Conservation (phyloP, 2,888 invertebrate species). For the Sinohyriopsis cumingii region DNA sequence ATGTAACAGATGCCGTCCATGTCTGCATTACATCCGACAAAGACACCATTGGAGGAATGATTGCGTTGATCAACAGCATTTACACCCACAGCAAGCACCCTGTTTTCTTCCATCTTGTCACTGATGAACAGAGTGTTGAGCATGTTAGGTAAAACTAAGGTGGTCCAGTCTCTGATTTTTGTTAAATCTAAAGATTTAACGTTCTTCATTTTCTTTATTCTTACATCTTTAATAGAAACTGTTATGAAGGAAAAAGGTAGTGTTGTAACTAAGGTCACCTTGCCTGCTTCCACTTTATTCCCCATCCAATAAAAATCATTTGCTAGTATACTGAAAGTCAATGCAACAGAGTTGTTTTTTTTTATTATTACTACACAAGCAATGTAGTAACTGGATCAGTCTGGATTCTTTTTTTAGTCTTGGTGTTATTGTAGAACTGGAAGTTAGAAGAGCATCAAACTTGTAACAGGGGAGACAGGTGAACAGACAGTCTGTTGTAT, state of each 20-base stretch:
- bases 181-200: neutral
- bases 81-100: constrained; percentile 57
- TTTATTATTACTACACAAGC: too few relatives aligned
- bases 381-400: too few relatives aligned
- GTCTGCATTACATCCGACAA: constrained; percentile 62
- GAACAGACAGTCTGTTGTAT: too few relatives aligned
- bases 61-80: constrained; percentile 69
- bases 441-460: too few relatives aligned
- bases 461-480: too few relatives aligned
- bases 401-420: too few relatives aligned
- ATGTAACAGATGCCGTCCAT: constrained; percentile 39
- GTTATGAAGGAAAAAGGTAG: neutral
- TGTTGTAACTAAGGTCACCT: neutral
- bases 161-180: neutral
- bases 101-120: constrained; percentile 66
- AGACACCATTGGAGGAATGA: constrained; percentile 65
- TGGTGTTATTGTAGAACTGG: too few relatives aligned
- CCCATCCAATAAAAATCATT: too few relatives aligned
- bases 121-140: constrained; percentile 42
- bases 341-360: too few relatives aligned
- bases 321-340: too few relatives aligned
- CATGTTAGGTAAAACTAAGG: constrained; percentile 46
- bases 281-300: too few relatives aligned
- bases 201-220: neutral
- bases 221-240: neutral